These are phyloP conservation scores for Beaufortia kweichowensis DNA, from an alignment of 2,113 vertebrate genomes.

Conservation along the genomic window DNA sequence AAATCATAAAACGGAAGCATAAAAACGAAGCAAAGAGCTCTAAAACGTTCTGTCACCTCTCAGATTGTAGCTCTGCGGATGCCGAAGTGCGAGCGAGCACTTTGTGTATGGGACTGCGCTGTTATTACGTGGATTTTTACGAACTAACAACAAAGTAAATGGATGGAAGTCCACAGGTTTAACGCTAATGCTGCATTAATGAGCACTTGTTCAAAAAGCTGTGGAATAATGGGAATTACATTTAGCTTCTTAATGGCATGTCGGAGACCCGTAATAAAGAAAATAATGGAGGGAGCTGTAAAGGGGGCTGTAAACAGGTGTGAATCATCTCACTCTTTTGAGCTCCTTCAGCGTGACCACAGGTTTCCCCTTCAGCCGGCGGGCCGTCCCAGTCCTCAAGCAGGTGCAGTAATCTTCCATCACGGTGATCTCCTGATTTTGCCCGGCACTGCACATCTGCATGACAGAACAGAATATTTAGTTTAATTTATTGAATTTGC, in stretches of 20 bases:
- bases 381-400: constrained; percentile 77
- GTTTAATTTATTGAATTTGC: no score
- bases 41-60: constrained; percentile 41
- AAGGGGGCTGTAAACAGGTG: constrained; percentile 19
- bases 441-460: constrained; percentile 91
- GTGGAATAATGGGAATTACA: constrained; percentile 49
- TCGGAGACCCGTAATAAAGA: constrained; percentile 48
- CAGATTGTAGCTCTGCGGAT: constrained; percentile 24
- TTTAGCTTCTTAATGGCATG: constrained; percentile 50
- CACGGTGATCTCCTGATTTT: constrained; percentile 96
- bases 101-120: constrained; percentile 46
- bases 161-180: constrained; percentile 50
- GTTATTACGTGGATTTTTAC: constrained; percentile 51
- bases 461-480: no score
- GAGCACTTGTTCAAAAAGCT: constrained; percentile 46
- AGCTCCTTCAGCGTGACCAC: background rate
- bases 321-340: background rate
- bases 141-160: constrained; percentile 57
- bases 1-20: constrained; percentile 43
- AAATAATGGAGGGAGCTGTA: constrained; percentile 37
- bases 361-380: constrained; percentile 74
- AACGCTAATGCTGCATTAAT: constrained; percentile 53
- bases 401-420: constrained; percentile 90
- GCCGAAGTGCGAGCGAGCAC: constrained; percentile 42
- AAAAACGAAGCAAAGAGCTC: constrained; percentile 35